Percentiles rank a stretch among this genome's conserved stretches.
Evolutionary conservation across 2,797 vertebrate genomes (phyloP).

Genomic region (Phoxinus dragarum): DNA sequence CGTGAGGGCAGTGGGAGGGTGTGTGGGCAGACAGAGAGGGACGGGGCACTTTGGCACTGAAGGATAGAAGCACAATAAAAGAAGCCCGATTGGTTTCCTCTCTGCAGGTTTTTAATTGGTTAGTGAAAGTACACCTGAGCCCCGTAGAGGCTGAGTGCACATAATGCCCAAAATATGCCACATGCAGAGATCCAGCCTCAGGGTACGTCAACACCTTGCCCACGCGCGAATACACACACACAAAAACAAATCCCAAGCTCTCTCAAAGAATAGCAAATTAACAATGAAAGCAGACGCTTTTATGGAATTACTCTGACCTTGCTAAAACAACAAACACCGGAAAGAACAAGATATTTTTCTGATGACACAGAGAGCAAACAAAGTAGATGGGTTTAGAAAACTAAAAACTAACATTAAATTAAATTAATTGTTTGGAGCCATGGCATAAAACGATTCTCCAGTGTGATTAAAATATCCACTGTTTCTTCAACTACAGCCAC

Average conservation of each 20-base stretch:
- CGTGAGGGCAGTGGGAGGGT: conserved; percentile 27
- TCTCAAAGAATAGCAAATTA: conserved; percentile 24
- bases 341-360: conserved; percentile 14
- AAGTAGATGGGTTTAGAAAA: conserved; percentile 4
- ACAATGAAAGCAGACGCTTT: conserved; percentile 25
- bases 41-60: conserved; percentile 21
- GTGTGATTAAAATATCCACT: neutral
- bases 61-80: conserved; percentile 31
- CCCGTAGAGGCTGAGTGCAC: conserved; percentile 58
- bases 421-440: neutral
- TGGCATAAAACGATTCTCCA: neutral
- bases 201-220: conserved; percentile 34
- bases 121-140: conserved; percentile 61
- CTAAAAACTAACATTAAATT: neutral
- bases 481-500: neutral
- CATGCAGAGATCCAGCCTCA: conserved; percentile 49
- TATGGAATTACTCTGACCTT: conserved; percentile 43
- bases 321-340: conserved; percentile 21
- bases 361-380: conserved; percentile 12
- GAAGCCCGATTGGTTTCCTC: conserved; percentile 44
- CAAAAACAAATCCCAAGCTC: conserved; percentile 43
- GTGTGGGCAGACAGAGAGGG: conserved; percentile 15
- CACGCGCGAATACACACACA: neutral
- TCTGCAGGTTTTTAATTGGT: conserved; percentile 62
- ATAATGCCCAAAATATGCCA: conserved; percentile 69